These are phyloP conservation scores for Marasmarcha lunaedactyla DNA, from an alignment of 2,888 invertebrate species.

Conservation along the genomic window DNA sequence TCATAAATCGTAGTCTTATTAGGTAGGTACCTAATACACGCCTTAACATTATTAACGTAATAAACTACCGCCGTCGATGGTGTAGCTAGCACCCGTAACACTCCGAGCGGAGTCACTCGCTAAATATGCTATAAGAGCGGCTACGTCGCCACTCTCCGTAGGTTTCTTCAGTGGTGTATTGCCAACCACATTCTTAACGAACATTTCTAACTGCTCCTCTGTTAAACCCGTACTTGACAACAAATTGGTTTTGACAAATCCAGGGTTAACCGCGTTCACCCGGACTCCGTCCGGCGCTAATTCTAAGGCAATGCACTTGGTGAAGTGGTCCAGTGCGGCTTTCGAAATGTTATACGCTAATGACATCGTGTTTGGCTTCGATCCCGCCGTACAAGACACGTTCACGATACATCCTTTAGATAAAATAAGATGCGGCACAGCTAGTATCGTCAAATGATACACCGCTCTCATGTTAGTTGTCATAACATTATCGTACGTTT, in stretches of 20 bases:
- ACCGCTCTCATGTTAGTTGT: slow-evolving; percentile 85
- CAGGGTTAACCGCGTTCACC: slow-evolving; percentile 93
- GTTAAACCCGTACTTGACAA: slow-evolving; percentile 74
- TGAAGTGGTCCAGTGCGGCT: slow-evolving; percentile 93
- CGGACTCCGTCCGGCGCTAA: slow-evolving; percentile 83
- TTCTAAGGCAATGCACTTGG: slow-evolving; percentile 89
- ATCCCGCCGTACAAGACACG: slow-evolving; percentile 88
- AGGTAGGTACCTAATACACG: too few relatives aligned
- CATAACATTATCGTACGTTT: slow-evolving; percentile 88
- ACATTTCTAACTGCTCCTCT: slow-evolving; percentile 80
- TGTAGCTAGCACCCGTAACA: slow-evolving; percentile 80
- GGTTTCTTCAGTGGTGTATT: slow-evolving; percentile 91
- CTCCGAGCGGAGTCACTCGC: slow-evolving; percentile 88
- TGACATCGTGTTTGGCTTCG: slow-evolving; percentile 75
- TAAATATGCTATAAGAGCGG: slow-evolving; percentile 87
- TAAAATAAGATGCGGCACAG: slow-evolving; percentile 83
- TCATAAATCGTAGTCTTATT: too few relatives aligned
- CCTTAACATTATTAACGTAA: too few relatives aligned
- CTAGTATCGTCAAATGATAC: slow-evolving; percentile 85
- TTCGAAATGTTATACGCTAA: slow-evolving; percentile 93
- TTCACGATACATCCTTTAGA: slow-evolving; percentile 90
- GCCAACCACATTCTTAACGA: slow-evolving; percentile 69
- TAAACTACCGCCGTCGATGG: slow-evolving; percentile 44
- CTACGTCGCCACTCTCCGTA: slow-evolving; percentile 87
- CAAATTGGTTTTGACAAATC: slow-evolving; percentile 89